Conservation (phyloP, 2,888 invertebrate species). For the Acleris laterana region DNA sequence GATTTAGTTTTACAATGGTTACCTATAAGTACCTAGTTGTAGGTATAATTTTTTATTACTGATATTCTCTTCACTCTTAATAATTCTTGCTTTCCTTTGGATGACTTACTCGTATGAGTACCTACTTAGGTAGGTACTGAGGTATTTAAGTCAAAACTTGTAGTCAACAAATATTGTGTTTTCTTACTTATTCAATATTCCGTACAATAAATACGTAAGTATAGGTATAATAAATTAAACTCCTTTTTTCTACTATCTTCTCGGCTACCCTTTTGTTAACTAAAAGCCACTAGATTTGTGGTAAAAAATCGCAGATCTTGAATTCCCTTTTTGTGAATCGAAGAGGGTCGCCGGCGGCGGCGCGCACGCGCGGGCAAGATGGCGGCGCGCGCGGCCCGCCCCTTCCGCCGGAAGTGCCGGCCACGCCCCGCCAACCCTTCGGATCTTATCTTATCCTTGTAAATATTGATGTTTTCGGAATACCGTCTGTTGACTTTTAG, state of each 20-base stretch:
- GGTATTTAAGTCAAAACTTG: no score
- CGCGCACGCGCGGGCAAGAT: conserved; percentile 69
- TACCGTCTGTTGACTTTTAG: conserved; percentile 4
- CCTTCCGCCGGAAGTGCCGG: conserved; percentile 77
- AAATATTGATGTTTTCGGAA: conserved; percentile 23
- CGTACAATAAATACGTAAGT: no score
- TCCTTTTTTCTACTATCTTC: not conserved
- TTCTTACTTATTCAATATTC: no score
- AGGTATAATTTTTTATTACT: no score
- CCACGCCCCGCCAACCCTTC: conserved; percentile 36
- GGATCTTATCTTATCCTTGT: conserved; percentile 29
- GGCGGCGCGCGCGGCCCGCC: conserved; percentile 68
- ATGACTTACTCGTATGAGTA: no score
- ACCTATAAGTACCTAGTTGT: no score
- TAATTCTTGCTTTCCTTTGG: no score
- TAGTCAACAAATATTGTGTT: no score
- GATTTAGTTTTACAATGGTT: no score
- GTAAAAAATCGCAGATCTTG: conserved; percentile 24
- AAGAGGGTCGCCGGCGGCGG: conserved; percentile 42
- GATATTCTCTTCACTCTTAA: no score
- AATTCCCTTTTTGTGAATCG: conserved; percentile 45
- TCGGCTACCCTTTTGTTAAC: not conserved
- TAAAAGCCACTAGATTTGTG: not conserved
- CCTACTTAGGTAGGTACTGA: no score
- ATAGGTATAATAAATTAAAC: no score